These are phyloP conservation scores for Lordiphosa fenestrarum DNA, from an alignment of 2,888 invertebrate genomes.

Conservation along the genomic window DNA sequence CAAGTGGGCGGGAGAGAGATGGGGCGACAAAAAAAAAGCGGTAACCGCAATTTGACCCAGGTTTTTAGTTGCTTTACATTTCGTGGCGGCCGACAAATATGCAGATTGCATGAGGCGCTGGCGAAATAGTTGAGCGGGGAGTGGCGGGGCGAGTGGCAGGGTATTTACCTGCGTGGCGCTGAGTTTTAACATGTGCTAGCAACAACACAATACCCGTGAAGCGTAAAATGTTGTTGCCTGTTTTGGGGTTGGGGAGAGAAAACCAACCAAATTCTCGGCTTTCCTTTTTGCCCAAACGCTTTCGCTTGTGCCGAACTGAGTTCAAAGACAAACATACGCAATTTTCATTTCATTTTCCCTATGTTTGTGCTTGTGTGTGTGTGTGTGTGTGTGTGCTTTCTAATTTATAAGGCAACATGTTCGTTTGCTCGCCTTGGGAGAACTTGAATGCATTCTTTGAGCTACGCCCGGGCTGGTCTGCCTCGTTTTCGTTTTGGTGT, in stretches of 20 bases:
- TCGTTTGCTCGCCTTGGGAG: conserved; percentile 52
- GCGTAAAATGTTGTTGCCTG: too few species aligned
- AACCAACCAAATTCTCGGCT: too few species aligned
- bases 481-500: conserved; percentile 54
- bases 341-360: conserved; percentile 56
- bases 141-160: not conserved
- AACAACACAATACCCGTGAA: conserved; percentile 25
- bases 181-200: conserved; percentile 64
- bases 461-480: conserved; percentile 17
- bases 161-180: conserved; percentile 46
- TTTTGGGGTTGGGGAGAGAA: too few species aligned
- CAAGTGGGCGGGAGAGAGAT: conserved; percentile 18
- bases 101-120: conserved; percentile 57
- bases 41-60: conserved; percentile 71
- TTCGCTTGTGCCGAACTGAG: conserved; percentile 23
- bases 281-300: conserved; percentile 7
- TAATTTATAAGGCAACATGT: conserved; percentile 69
- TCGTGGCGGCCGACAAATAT: conserved; percentile 68
- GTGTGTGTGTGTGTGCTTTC: conserved; percentile 39
- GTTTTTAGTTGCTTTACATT: conserved; percentile 63
- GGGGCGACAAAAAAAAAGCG: conserved; percentile 33
- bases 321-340: conserved; percentile 58
- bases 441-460: conserved; percentile 59
- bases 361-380: conserved; percentile 8
- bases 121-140: not conserved